Evolutionary conservation across 2,888 invertebrate species (phyloP).

Genomic region (Vandiemenella viatica): DNA sequence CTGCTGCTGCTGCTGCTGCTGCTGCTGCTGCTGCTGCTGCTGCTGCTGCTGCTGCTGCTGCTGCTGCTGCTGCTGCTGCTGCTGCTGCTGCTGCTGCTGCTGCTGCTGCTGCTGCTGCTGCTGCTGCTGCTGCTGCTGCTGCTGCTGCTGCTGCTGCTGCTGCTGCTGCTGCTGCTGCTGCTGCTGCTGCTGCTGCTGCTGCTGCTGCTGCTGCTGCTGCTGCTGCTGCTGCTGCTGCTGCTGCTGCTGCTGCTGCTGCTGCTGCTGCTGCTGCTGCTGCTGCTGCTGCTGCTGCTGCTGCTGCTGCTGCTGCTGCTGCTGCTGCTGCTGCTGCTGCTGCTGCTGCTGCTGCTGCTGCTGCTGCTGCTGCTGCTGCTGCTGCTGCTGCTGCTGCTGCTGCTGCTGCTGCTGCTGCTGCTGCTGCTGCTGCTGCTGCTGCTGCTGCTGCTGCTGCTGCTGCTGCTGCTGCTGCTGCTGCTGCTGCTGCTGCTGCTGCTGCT

Average conservation of each 20-base stretch:
- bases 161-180: constrained; percentile 4
- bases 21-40: constrained; percentile 1
- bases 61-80: constrained; percentile 3
- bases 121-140: constrained; percentile 2
- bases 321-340: constrained; percentile 5
- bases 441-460: constrained; percentile 22
- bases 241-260: constrained; percentile 5
- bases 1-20: constrained; percentile 3
- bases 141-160: too few species aligned
- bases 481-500: constrained; percentile 18
- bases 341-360: constrained; percentile 4
- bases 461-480: constrained; percentile 21
- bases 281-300: constrained; percentile 4
- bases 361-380: constrained; percentile 5
- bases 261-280: constrained; percentile 4
- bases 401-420: constrained; percentile 25
- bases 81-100: constrained; percentile 5
- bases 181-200: background rate
- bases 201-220: constrained; percentile 3
- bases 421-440: constrained; percentile 25
- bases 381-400: background rate
- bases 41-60: constrained; percentile 4
- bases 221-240: constrained; percentile 4
- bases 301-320: constrained; percentile 5
- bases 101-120: constrained; percentile 5